Evolutionary conservation across 92 coral and sea anemone species (phyloP).

Genomic region (Epizoanthus rinbou): DNA sequence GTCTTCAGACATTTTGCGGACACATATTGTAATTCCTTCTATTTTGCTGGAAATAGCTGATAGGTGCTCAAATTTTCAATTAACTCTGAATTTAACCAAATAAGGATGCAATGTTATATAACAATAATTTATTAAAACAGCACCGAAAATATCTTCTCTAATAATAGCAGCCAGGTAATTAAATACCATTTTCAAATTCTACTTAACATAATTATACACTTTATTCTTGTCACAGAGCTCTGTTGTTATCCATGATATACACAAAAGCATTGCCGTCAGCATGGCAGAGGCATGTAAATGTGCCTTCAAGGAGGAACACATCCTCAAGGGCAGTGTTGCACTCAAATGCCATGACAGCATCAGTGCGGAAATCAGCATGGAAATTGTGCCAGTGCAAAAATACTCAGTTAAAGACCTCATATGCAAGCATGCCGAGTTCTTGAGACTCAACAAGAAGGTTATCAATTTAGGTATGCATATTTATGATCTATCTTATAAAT

Average conservation of each 20-base stretch:
- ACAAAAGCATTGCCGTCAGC: constrained; percentile 60
- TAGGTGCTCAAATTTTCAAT: no score
- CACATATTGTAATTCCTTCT: no score
- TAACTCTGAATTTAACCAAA: no score
- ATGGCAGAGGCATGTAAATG: constrained; percentile 81
- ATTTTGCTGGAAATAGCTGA: no score
- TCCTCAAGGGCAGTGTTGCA: constrained; percentile 52
- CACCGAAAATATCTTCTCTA: background rate
- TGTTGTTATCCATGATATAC: constrained; percentile 53
- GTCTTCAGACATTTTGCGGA: no score
- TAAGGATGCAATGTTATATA: no score
- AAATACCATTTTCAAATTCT: background rate
- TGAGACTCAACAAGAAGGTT: constrained; percentile 70
- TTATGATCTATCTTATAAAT: no score
- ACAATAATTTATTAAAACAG: background rate
- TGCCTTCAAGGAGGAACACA: constrained; percentile 56
- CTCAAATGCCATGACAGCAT: constrained; percentile 82
- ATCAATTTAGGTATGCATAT: constrained; percentile 73
- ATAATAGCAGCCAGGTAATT: background rate
- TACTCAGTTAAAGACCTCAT: constrained; percentile 58
- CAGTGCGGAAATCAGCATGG: constrained; percentile 77
- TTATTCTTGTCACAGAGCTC: constrained; percentile 53
- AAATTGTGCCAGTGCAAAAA: constrained; percentile 50
- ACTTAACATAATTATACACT: background rate
- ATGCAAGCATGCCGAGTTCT: constrained; percentile 62